Evolutionary conservation across 2,888 invertebrate species (phyloP).

Genomic region (Metellina segmentata): DNA sequence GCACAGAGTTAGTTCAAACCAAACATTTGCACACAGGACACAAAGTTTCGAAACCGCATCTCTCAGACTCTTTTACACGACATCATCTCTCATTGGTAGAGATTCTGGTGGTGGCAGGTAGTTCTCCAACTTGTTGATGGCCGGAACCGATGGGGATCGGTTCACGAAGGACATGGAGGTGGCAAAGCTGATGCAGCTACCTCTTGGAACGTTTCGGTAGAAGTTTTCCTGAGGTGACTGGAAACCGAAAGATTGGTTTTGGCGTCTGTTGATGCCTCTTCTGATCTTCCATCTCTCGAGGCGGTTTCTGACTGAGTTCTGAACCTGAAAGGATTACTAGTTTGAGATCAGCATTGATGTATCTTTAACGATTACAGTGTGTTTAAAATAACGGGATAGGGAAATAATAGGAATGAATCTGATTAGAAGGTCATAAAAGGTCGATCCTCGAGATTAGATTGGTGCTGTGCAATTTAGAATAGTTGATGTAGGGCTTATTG

Average conservation of each 20-base stretch:
- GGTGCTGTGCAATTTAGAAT: no score
- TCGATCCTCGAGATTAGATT: no score
- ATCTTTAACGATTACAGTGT: no score
- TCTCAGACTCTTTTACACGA: constrained; percentile 8
- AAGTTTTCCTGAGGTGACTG: constrained; percentile 59
- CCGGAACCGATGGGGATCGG: constrained; percentile 63
- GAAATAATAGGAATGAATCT: no score
- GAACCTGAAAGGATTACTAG: constrained; percentile 79
- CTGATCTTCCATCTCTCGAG: constrained; percentile 88
- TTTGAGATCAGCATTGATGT: no score
- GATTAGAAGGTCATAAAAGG: no score
- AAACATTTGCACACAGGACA: no score
- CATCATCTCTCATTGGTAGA: constrained; percentile 61
- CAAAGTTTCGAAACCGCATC: no score
- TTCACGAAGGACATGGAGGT: constrained; percentile 71
- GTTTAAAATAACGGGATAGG: no score
- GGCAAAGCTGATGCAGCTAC: constrained; percentile 67
- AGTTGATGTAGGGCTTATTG: no score
- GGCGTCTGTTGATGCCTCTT: constrained; percentile 68
- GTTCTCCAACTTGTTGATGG: constrained; percentile 32
- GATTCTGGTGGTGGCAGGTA: constrained; percentile 45
- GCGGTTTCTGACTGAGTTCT: constrained; percentile 90
- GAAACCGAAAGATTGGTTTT: constrained; percentile 48
- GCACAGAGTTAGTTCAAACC: no score
- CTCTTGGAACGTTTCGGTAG: constrained; percentile 57